phyloP scores from a whole-genome alignment of 2,888 invertebrate genomes.

The Glaucopsyche alexis region DNA sequence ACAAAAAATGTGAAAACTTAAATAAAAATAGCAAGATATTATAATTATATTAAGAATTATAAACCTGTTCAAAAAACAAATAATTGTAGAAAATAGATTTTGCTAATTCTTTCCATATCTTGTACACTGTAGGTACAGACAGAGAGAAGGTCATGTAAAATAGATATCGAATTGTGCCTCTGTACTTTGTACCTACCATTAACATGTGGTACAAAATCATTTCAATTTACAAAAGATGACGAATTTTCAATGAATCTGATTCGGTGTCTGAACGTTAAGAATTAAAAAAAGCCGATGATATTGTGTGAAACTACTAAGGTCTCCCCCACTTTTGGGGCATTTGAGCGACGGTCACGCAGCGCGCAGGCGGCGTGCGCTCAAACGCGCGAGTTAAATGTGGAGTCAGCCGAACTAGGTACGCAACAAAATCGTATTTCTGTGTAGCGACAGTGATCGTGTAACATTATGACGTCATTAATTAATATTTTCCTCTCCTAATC shows the following conservation, averaged over 20 bases:
- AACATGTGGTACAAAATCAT: background rate
- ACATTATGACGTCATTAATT: background rate
- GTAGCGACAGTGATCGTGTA: background rate
- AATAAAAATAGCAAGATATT: conserved; percentile 6
- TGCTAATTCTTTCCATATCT: background rate
- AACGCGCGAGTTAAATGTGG: too few relatives aligned
- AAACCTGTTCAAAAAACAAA: background rate
- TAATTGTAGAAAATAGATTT: background rate
- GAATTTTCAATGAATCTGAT: background rate
- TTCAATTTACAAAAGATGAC: background rate
- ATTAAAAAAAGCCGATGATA: background rate
- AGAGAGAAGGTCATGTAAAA: background rate
- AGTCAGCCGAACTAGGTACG: too few relatives aligned
- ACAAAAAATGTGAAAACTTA: background rate
- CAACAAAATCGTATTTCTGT: background rate
- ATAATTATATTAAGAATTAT: background rate
- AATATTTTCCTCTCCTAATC: background rate
- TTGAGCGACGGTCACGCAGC: too few relatives aligned
- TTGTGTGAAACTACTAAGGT: background rate
- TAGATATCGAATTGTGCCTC: background rate
- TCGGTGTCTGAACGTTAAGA: background rate
- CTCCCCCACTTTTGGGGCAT: too few relatives aligned
- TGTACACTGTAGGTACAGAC: background rate
- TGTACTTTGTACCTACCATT: background rate
- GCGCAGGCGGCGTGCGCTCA: too few relatives aligned